Evolutionary conservation across 2,113 vertebrate genomes (phyloP).

Genomic region (Stomatorhinus ivindoensis): DNA sequence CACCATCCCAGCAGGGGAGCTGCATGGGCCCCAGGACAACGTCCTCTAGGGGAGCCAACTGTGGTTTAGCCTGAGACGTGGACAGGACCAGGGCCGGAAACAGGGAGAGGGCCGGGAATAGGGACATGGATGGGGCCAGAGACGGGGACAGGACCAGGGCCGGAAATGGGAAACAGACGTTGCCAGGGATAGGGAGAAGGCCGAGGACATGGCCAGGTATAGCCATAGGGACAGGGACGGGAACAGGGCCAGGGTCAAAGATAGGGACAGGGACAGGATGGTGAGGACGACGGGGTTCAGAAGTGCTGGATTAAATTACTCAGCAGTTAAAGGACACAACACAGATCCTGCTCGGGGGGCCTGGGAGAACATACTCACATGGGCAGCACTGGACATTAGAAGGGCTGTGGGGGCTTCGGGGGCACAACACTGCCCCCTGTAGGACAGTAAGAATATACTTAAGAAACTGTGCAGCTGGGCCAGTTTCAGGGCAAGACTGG

Average conservation of each 20-base stretch:
- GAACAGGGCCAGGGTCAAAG: neutral
- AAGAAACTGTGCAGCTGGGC: conserved; percentile 68
- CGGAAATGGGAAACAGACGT: neutral
- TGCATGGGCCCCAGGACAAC: neutral
- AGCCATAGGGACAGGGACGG: neutral
- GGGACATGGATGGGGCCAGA: neutral
- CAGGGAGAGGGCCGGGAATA: too few relatives aligned
- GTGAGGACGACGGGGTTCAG: neutral
- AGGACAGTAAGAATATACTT: conserved; percentile 51
- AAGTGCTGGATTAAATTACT: neutral
- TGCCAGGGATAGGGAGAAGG: too few relatives aligned
- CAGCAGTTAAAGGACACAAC: neutral
- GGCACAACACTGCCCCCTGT: conserved; percentile 56
- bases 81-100: neutral
- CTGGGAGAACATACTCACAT: neutral
- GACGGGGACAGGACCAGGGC: neutral
- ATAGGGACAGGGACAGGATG: neutral
- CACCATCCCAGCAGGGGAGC: conserved; percentile 31
- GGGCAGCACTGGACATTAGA: conserved; percentile 17
- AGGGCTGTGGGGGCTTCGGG: conserved; percentile 56
- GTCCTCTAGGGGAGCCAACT: neutral
- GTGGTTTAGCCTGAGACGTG: neutral
- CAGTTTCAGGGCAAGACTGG: conserved; percentile 55
- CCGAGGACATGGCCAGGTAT: too few relatives aligned
- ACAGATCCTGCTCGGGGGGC: neutral